These are phyloP conservation scores for Psilanteris sp. DNA, from an alignment of 1,140 invertebrate genomes.

Conservation along the genomic window DNA sequence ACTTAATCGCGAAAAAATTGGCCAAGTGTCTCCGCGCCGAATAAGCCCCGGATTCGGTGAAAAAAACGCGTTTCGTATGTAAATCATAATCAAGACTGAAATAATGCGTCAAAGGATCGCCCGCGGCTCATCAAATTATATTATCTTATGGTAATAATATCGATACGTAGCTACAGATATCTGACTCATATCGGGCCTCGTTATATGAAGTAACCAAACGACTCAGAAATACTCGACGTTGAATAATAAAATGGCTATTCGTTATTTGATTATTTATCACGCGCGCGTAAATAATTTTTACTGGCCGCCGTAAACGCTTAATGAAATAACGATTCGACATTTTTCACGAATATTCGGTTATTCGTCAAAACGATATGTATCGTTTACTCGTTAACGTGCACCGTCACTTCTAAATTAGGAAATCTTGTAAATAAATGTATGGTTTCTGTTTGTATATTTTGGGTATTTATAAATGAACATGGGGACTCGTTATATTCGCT, in stretches of 20 bases:
- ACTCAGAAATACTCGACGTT: constrained; percentile 11
- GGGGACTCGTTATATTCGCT: too few species aligned
- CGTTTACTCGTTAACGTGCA: too few species aligned
- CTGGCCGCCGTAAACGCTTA: too few species aligned
- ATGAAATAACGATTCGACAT: too few species aligned
- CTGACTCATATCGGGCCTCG: constrained; percentile 24
- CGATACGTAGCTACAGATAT: constrained; percentile 30
- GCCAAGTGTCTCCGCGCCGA: constrained; percentile 58
- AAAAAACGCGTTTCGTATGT: constrained; percentile 67
- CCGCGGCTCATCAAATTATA: constrained; percentile 64
- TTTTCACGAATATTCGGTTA: too few species aligned
- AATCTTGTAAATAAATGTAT: too few species aligned
- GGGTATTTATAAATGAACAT: too few species aligned
- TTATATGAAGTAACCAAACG: constrained; percentile 40
- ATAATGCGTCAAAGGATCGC: constrained; percentile 46
- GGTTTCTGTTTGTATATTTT: too few species aligned
- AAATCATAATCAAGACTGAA: constrained; percentile 56
- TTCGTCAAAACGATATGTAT: too few species aligned
- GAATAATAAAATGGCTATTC: constrained; percentile 10
- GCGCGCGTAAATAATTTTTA: too few species aligned
- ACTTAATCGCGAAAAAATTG: constrained; percentile 64
- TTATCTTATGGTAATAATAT: constrained; percentile 67
- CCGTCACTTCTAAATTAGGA: too few species aligned
- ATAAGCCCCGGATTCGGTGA: constrained; percentile 8
- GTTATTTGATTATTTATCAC: constrained; percentile 4